Conservation (phyloP, 2,113 vertebrate species). For the Saccopteryx bilineata region DNA sequence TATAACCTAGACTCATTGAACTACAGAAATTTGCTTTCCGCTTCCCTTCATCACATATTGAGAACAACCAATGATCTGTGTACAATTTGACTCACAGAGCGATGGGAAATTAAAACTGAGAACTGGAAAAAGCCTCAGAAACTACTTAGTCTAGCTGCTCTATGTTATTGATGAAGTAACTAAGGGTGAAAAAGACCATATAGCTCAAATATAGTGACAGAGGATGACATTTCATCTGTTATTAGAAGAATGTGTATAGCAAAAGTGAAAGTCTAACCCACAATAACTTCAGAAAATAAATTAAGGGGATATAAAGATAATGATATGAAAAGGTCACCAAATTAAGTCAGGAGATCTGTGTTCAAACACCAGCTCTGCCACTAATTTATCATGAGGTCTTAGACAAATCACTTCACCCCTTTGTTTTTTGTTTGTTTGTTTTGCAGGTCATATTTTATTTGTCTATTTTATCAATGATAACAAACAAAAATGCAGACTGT, state of each 20-base stretch:
- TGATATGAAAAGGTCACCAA: slow-evolving; percentile 17
- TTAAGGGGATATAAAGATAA: slow-evolving; percentile 43
- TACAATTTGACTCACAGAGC: slow-evolving; percentile 55
- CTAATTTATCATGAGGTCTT: slow-evolving; percentile 13
- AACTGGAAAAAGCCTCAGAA: slow-evolving; percentile 39
- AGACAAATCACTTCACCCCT: slow-evolving; percentile 14
- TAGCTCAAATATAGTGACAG: slow-evolving; percentile 46
- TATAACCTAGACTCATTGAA: slow-evolving; percentile 9
- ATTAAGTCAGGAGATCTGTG: background rate
- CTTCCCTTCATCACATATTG: slow-evolving; percentile 46
- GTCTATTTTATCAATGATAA: slow-evolving; percentile 92
- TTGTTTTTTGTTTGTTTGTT: background rate
- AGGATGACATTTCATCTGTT: slow-evolving; percentile 64
- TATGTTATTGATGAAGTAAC: slow-evolving; percentile 61
- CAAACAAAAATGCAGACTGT: slow-evolving; percentile 95
- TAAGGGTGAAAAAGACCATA: slow-evolving; percentile 32
- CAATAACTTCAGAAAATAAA: slow-evolving; percentile 58
- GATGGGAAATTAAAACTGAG: slow-evolving; percentile 66
- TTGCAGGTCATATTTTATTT: slow-evolving; percentile 95
- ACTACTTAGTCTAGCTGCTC: slow-evolving; percentile 25
- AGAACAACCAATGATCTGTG: slow-evolving; percentile 54
- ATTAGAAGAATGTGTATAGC: slow-evolving; percentile 27
- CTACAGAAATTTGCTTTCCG: slow-evolving; percentile 31
- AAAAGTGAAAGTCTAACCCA: background rate
- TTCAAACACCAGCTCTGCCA: background rate